These are phyloP conservation scores for Escarpia spicata DNA, from an alignment of 2,888 invertebrate species.

Conservation along the genomic window DNA sequence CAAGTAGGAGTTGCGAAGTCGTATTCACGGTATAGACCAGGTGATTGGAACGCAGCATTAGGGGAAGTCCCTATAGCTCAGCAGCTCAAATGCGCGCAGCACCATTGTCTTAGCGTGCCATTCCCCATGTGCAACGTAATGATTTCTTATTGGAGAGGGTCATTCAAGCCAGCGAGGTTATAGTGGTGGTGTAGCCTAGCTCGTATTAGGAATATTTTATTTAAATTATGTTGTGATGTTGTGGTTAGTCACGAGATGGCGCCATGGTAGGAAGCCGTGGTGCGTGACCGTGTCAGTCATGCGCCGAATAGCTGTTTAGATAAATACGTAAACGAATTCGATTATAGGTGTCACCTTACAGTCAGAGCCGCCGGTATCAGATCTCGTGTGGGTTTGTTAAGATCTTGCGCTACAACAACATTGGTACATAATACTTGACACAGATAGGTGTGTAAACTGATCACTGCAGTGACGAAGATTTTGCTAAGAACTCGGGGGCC, in stretches of 20 bases:
- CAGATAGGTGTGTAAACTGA: not conserved
- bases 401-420: not conserved
- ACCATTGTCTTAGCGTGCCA: no score
- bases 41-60: no score
- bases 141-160: no score
- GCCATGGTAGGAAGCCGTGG: not conserved
- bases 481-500: not conserved
- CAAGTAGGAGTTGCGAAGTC: no score
- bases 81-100: no score
- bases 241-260: not conserved
- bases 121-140: no score
- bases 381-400: not conserved
- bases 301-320: not conserved
- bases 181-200: no score
- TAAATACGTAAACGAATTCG: not conserved
- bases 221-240: not conserved
- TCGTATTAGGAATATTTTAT: no score
- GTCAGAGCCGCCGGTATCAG: not conserved
- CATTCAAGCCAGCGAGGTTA: no score
- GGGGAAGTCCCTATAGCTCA: no score
- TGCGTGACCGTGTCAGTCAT: not conserved
- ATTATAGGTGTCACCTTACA: not conserved
- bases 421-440: not conserved
- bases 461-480: not conserved
- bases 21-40: no score